Evolutionary conservation across 2,797 vertebrate species (phyloP), one percentile per base, ranked within the genome.

Genomic region (Lepilemur septentrionalis): DNA sequence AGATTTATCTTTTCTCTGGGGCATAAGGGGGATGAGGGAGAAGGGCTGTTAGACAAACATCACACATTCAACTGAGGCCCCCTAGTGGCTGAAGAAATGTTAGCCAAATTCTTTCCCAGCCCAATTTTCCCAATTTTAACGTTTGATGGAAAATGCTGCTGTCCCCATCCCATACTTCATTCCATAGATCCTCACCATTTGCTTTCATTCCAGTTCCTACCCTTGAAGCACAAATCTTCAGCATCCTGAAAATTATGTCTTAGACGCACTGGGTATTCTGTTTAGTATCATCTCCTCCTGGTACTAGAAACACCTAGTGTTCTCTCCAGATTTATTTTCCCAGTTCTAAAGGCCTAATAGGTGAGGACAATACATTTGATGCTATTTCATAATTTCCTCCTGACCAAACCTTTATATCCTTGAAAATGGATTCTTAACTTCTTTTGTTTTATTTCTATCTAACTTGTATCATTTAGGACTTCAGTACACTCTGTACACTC

Each of bases 1-100:
- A 57, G 93, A 87, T 95, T 96, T 43, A 46, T 96, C 92, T 78
- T 94, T 15, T 70, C 48, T 93, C 35, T 50, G 55, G 89, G 15
- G 70, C 30, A 79, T 93, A 32, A 0, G 28, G 6, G n/a, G 7
- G 11, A 70, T 50, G 38, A 76, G 30, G 23, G 59, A 63, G 28
- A 61, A 43, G 17, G 22, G 1, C 4, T 43, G 78, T 86, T 23
- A 85, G 32, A 78, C 28, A 61, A 48, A 78, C 13, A 82, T 78
- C 67, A 23, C 22, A 86, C 17, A 75, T 86, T 95, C 76, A 81
- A 1, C 50, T 72, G 85, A 96, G 76, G 73, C 59, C 76, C 83
- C 89, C 91, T 95, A 80, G 50, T 76, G 91, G 79, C 78, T 73
- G 48, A 85, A 12, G 12, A 76, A 81, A 88, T 12, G 9, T 75